Percentiles rank a stretch among this genome's conserved stretches.
These are phyloP conservation scores for Allobates femoralis DNA, from an alignment of 2,797 vertebrate genomes.

Conservation along the genomic window DNA sequence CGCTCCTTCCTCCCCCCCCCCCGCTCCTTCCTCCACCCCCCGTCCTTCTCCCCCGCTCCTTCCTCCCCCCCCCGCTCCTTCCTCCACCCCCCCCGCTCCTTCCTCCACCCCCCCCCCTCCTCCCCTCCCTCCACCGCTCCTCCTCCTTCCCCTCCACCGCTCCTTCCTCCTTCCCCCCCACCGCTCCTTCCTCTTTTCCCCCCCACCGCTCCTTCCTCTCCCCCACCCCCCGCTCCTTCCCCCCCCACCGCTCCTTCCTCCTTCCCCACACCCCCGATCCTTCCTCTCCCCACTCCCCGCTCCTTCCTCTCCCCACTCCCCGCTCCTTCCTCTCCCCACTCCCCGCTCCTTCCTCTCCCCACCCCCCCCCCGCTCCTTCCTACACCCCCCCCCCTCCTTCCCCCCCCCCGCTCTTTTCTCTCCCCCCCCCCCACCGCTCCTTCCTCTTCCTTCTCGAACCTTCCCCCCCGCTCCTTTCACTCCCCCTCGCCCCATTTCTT, in stretches of 20 bases:
- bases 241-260: accelerated
- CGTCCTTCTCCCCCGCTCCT: accelerated
- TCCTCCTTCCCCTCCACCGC: accelerated
- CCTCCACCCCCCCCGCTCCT: no score
- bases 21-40: not conserved
- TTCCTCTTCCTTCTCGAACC: not conserved
- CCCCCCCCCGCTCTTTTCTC: no score
- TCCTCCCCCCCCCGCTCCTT: constrained; percentile 22
- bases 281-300: no score
- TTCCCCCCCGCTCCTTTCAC: accelerated
- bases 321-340: constrained; percentile 13
- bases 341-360: not conserved
- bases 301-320: no score
- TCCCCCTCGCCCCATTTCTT: constrained; percentile 52
- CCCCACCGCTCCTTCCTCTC: no score
- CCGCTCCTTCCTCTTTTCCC: not conserved
- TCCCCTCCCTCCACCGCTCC: no score
- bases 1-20: no score
- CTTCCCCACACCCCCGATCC: constrained; percentile 36
- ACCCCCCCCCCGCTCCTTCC: no score
- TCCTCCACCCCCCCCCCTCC: no score
- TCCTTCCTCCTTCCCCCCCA: constrained; percentile 18
- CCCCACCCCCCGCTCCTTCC: no score
- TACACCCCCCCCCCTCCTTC: not conserved
- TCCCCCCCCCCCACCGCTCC: no score